These are phyloP conservation scores for fruit fly (Drosophila melanogaster) DNA, from an alignment of 1,140 invertebrate genomes.

Conservation along the genomic window DNA sequence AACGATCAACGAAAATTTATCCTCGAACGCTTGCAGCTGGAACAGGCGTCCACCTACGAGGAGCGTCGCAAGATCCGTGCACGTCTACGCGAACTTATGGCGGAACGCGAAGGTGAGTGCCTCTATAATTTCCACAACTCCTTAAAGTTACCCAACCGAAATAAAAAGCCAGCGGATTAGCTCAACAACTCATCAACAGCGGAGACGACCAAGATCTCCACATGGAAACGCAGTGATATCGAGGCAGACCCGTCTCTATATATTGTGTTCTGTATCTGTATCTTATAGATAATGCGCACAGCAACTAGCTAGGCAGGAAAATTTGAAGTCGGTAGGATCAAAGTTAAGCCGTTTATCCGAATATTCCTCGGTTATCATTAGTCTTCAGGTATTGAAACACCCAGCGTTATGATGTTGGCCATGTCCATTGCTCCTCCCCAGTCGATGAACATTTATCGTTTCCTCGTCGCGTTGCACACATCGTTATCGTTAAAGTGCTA, in stretches of 20 bases:
- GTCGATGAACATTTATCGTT: constrained; percentile 15
- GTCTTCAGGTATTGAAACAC: constrained; percentile 24
- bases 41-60: constrained; percentile 93
- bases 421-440: constrained; percentile 18
- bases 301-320: constrained; percentile 36
- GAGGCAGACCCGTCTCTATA: constrained; percentile 12
- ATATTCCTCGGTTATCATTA: constrained; percentile 6
- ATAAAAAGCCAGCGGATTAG: constrained; percentile 10
- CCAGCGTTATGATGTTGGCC: constrained; percentile 22
- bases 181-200: constrained; percentile 2
- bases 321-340: constrained; percentile 17
- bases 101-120: constrained; percentile 90
- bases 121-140: background rate
- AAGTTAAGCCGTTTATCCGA: constrained; percentile 15
- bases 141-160: background rate
- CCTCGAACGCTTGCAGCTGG: constrained; percentile 88
- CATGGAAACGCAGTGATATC: constrained; percentile 13
- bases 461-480: constrained; percentile 17
- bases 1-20: constrained; percentile 1
- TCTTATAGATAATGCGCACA: constrained; percentile 54
- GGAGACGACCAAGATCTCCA: constrained; percentile 9
- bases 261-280: constrained; percentile 56
- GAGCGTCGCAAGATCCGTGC: constrained; percentile 91
- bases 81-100: constrained; percentile 91
- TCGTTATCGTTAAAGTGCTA: constrained; percentile 15